These are phyloP conservation scores for Tanypteryx hageni DNA, from an alignment of 2,888 invertebrate species.

Conservation along the genomic window DNA sequence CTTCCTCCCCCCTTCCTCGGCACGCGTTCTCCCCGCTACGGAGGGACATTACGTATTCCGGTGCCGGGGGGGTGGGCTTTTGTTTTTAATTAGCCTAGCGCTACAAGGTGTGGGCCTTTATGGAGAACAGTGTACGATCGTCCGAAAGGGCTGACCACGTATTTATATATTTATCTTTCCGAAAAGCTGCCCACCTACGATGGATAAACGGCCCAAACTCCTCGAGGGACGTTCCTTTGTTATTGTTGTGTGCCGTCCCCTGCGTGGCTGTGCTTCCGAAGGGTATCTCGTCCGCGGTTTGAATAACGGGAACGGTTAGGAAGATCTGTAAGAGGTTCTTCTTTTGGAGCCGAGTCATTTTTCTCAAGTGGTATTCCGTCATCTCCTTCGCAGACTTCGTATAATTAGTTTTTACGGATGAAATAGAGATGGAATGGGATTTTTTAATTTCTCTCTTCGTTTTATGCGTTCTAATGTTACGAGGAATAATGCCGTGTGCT, in stretches of 20 bases:
- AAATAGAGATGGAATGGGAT: background rate
- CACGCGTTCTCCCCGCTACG: background rate
- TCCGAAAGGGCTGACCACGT: conserved; percentile 14
- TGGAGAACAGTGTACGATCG: background rate
- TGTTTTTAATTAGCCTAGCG: background rate
- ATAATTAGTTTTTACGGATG: background rate
- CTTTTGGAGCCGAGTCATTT: background rate
- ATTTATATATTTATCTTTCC: background rate
- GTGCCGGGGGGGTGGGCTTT: background rate
- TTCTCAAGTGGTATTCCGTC: background rate
- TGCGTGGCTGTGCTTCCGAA: background rate
- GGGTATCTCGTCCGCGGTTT: background rate
- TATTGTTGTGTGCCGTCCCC: background rate
- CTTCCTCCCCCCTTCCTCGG: background rate
- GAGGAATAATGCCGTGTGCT: background rate
- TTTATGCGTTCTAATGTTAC: background rate
- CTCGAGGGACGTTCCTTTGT: background rate
- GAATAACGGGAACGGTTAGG: background rate
- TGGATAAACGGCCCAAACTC: background rate
- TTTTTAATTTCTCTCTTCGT: background rate
- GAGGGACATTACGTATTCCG: background rate
- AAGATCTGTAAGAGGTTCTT: background rate
- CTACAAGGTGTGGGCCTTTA: conserved; percentile 21
- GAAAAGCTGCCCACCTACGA: background rate
- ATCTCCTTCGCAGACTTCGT: background rate